These are phyloP conservation scores for Ceratosolen fusciceps DNA, from an alignment of 1,140 invertebrate genomes.

Conservation along the genomic window DNA sequence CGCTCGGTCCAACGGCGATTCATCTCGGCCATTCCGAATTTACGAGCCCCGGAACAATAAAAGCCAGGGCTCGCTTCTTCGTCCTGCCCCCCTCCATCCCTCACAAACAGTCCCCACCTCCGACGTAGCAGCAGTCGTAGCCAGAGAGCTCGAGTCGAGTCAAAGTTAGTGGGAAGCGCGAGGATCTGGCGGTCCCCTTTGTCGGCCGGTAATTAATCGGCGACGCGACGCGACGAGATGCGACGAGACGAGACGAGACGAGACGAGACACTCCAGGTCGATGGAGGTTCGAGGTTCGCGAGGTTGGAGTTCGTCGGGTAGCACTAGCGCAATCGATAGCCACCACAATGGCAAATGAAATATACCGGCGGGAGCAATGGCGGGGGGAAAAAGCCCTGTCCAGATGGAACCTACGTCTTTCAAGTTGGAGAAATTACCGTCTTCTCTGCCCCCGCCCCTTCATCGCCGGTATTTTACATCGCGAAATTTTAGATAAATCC, in stretches of 20 bases:
- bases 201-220: constrained; percentile 1
- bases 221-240: no score
- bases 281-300: no score
- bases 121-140: neutral
- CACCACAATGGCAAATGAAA: neutral
- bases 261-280: neutral
- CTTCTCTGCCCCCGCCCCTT: no score
- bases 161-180: neutral
- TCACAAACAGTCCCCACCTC: neutral
- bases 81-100: neutral
- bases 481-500: no score
- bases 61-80: neutral
- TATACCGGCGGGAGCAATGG: neutral
- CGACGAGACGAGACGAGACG: no score
- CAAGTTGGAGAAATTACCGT: neutral
- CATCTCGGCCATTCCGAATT: neutral
- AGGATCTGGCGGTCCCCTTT: neutral
- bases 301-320: no score
- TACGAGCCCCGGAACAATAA: constrained; percentile 12
- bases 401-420: neutral
- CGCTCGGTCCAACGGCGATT: neutral
- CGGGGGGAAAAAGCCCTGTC: neutral
- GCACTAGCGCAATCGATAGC: no score
- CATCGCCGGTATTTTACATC: no score
- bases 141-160: no score